A percentile compares a stretch with the other conserved stretches of the same genome.
These are phyloP conservation scores for Oreochromis mossambicus DNA, from an alignment of 2,797 vertebrate species.

Conservation along the genomic window DNA sequence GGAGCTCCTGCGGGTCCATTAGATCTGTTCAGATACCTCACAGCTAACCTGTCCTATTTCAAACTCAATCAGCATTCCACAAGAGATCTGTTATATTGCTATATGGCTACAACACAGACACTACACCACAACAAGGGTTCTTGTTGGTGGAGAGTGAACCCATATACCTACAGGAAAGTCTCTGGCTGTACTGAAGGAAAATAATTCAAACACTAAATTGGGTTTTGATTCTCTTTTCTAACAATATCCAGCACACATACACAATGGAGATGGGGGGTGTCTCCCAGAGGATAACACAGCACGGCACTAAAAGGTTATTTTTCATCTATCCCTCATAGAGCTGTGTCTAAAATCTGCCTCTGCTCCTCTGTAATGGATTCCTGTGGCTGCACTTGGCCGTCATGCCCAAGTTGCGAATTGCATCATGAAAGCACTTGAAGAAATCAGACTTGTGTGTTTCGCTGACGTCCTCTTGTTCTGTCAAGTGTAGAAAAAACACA, in stretches of 20 bases:
- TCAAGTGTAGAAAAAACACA: conserved; percentile 51
- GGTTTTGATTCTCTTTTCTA: conserved; percentile 49
- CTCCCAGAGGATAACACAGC: conserved; percentile 37
- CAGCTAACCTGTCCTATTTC: conserved; percentile 69
- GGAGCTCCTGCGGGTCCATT: conserved; percentile 63
- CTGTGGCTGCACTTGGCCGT: conserved; percentile 56
- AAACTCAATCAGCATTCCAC: conserved; percentile 72
- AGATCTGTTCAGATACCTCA: conserved; percentile 63
- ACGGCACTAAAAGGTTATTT: conserved; percentile 45
- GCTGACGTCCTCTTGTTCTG: conserved; percentile 22
- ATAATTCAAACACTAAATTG: conserved; percentile 65
- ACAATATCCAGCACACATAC: conserved; percentile 59
- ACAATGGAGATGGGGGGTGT: conserved; percentile 15
- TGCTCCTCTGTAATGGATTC: conserved; percentile 51
- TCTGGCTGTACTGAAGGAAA: conserved; percentile 46
- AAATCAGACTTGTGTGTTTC: conserved; percentile 22
- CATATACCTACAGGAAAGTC: conserved; percentile 41
- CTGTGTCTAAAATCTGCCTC: conserved; percentile 47
- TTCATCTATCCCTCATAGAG: conserved; percentile 28
- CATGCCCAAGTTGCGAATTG: conserved; percentile 40
- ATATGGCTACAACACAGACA: neutral
- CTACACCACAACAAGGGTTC: conserved; percentile 32
- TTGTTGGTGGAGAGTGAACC: conserved; percentile 21
- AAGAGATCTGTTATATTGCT: conserved; percentile 38
- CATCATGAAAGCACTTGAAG: conserved; percentile 40